Conservation (phyloP, 2,888 invertebrate genomes). For the Geophilus truncorum region DNA sequence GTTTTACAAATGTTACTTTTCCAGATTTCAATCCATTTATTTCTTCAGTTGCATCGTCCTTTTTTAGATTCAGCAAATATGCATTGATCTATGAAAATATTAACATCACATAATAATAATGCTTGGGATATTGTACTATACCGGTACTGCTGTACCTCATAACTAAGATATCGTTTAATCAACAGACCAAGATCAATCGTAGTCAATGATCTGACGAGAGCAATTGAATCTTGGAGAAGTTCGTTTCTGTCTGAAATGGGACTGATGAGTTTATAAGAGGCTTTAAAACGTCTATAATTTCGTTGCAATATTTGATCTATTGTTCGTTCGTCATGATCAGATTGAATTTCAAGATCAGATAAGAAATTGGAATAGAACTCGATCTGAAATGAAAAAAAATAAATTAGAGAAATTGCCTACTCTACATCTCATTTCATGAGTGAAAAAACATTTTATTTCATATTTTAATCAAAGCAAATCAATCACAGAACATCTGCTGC, state of each 20-base stretch:
- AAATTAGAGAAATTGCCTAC: too few relatives aligned
- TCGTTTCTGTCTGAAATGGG: background rate
- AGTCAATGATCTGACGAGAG: background rate
- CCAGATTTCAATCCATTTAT: background rate
- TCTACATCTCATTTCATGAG: too few relatives aligned
- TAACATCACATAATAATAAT: background rate
- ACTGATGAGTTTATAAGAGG: background rate
- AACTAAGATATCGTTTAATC: background rate
- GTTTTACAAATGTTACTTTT: background rate
- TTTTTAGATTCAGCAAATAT: background rate
- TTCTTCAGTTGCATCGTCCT: background rate
- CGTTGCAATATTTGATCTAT: background rate
- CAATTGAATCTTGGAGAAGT: background rate
- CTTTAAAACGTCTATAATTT: background rate
- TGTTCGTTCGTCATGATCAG: background rate
- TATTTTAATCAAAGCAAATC: too few relatives aligned
- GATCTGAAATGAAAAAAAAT: background rate
- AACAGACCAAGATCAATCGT: background rate
- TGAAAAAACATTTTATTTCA: too few relatives aligned
- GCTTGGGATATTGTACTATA: background rate
- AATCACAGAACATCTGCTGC: too few relatives aligned
- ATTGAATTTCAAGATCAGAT: background rate
- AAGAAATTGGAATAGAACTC: background rate
- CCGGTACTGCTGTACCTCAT: background rate
- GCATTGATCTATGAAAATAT: background rate